Base-by-base conservation (phyloP, 2,113 vertebrate genomes). In the Mesocricetus auratus region DNA sequence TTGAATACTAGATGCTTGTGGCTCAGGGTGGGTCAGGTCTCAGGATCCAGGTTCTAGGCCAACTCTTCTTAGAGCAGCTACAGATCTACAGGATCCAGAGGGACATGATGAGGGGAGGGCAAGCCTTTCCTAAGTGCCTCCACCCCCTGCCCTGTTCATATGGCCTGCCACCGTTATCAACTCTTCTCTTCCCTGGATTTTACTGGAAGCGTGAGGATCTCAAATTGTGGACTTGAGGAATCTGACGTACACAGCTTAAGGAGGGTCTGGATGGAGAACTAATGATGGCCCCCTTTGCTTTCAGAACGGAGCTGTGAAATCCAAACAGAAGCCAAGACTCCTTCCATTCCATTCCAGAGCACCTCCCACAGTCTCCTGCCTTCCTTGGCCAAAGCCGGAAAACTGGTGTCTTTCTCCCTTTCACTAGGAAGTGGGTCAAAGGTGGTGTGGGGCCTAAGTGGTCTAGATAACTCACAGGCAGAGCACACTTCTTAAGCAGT, bases 291-390 rank as follows among this genome's bases (percentile, higher is more conserved):
- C 73, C 15, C 8, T 90, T 78, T 58, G 64, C 81, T 96, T 60
- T 89, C 62, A 26, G n/a, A 78, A 36, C 64, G 71, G 50, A 66
- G 53, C n/a, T n/a, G n/a, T 77, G 58, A 95, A 92, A 95, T 90
- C 75, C 60, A 42, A 89, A 86, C 5, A 91, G 36, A 90, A 86
- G 19, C 53, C 31, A 74, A 96, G 64, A 75, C n/a, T n/a, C 75
- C 16, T 90, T 69, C 87, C 75, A 12, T 90, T 69, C 87, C 36
- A 15, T 36, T 22, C 42, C 42, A 73, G 77, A 58, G 39, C 7
- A 36, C 66, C 56, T 64, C 9, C 71, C 21, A 2, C 62, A 3
- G 1, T 36, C 22, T 29, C 83, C 29, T 33, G 15, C 50, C 26
- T 56, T 75, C 16, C 75, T 45, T 91, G 29, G 88, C 19, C 50